phyloP scores from a whole-genome alignment of 2,113 vertebrate genomes.

The Lampris incognitus region DNA sequence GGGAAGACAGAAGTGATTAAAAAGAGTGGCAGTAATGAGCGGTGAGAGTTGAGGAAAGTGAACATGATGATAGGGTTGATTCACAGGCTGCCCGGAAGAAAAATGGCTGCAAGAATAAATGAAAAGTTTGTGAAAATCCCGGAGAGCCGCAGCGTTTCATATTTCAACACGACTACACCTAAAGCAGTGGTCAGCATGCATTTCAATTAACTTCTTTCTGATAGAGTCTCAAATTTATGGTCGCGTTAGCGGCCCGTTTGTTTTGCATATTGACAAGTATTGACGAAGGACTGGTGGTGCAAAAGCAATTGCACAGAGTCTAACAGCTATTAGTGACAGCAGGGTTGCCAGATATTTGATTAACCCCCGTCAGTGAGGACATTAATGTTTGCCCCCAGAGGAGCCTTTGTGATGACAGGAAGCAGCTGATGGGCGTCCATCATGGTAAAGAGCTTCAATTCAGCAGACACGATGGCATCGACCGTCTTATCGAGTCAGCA shows the following conservation, averaged over 20 bases:
- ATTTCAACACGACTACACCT: slow-evolving; percentile 1
- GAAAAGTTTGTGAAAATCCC: not conserved
- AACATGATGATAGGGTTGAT: slow-evolving; percentile 1
- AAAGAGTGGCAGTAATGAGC: slow-evolving; percentile 57
- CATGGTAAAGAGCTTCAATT: slow-evolving; percentile 6
- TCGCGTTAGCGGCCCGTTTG: slow-evolving; percentile 37
- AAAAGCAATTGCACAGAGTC: slow-evolving; percentile 13
- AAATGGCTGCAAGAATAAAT: not conserved
- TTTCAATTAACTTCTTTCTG: slow-evolving; percentile 14
- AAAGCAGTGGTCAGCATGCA: not conserved
- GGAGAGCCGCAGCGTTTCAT: not conserved
- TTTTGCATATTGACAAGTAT: slow-evolving; percentile 39
- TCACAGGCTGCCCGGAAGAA: not conserved
- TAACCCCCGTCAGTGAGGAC: slow-evolving; percentile 56
- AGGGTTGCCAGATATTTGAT: slow-evolving; percentile 67
- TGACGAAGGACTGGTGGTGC: slow-evolving; percentile 33
- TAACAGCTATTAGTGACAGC: slow-evolving; percentile 35
- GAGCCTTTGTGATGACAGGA: slow-evolving; percentile 56
- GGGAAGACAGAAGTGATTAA: slow-evolving; percentile 63
- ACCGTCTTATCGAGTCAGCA: slow-evolving; percentile 10
- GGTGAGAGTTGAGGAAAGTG: slow-evolving; percentile 32
- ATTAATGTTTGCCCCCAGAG: slow-evolving; percentile 45
- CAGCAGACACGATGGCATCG: slow-evolving; percentile 26
- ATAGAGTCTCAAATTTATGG: slow-evolving; percentile 25
- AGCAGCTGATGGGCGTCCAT: slow-evolving; percentile 27